Base-by-base conservation (phyloP, 2,888 invertebrate species). In the Nomada flava region DNA sequence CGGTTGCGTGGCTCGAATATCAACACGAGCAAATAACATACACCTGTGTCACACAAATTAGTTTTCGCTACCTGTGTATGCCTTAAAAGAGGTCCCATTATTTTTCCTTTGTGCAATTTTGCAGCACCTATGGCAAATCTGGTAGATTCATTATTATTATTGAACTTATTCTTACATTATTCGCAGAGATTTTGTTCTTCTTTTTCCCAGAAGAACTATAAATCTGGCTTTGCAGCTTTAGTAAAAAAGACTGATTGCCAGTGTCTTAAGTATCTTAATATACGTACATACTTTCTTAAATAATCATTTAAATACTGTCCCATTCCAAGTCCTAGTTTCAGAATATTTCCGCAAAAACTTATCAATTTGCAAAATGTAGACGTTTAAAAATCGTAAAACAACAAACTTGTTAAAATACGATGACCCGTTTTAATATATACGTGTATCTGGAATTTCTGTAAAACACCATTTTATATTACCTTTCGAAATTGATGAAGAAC, bases 121-220 rank as follows among this genome's bases (percentile, higher is more conserved):
- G 60, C 69, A 81, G 86, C 79, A 83, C 84, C 75, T 91, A 91
- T 91, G 91, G 91, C 90, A 91, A 80, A 86, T 74, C 42, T 3
- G 57, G n/a, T 82, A 36, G 55, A 59, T 82, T 73, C 72, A 23
- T 75, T 26, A 60, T 36, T 57, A 26, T 76, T 65, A 36, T 10
- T 42, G 23, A 77, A 79, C 36, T 26, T 47, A 59, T 69, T 42
- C 42, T 26, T 26, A 26, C 15, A 4, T 23, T 60, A 44, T 13
- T 53, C 57, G 20, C 42, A 53, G 42, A 55, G 18, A 55, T 47
- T 63, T 36, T 47, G 13, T 44, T 10, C 18, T 52, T 29, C 9
- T 18, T 52, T 65, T 52, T 15, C 2, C 36, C 7, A 36, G 36
- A 36, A 36, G 36, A 36, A 9, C 29, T 29, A 29, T 29, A 29